These are phyloP conservation scores for Myrmecobius fasciatus DNA, from an alignment of 2,113 vertebrate genomes.

Conservation along the genomic window DNA sequence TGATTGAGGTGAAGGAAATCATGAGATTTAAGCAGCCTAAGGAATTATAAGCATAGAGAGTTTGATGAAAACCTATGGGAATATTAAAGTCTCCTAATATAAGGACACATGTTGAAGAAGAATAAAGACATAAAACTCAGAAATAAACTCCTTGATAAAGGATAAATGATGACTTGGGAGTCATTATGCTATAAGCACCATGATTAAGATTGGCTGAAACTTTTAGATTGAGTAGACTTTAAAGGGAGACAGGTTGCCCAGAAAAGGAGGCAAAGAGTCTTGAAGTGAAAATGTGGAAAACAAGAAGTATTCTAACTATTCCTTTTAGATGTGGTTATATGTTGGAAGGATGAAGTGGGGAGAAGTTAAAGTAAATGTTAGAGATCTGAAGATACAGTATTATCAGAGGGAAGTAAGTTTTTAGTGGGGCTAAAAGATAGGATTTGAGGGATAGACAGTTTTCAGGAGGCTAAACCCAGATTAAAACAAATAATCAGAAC, in stretches of 20 bases:
- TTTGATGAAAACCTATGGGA: not conserved
- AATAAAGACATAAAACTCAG: not conserved
- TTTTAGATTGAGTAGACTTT: not conserved
- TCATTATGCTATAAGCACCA: not conserved
- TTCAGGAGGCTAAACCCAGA: not conserved
- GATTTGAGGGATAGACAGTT: not conserved
- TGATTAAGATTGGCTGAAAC: not conserved
- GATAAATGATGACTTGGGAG: not conserved
- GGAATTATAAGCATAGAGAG: not conserved
- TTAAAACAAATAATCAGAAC: not conserved
- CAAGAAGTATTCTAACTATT: not conserved
- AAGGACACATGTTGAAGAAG: not conserved
- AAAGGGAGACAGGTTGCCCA: not conserved
- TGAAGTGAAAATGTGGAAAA: not conserved
- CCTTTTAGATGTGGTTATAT: not conserved
- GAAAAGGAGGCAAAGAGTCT: not conserved
- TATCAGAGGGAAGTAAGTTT: not conserved
- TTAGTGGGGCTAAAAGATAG: not conserved
- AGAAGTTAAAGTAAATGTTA: not conserved
- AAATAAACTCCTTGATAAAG: not conserved
- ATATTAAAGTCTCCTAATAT: not conserved
- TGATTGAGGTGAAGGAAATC: not conserved
- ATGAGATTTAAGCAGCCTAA: not conserved
- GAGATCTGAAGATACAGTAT: not conserved
- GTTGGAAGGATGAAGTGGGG: rapidly evolving